These are phyloP conservation scores for Ephestia elutella DNA, from an alignment of 1,140 invertebrate species.

Conservation along the genomic window DNA sequence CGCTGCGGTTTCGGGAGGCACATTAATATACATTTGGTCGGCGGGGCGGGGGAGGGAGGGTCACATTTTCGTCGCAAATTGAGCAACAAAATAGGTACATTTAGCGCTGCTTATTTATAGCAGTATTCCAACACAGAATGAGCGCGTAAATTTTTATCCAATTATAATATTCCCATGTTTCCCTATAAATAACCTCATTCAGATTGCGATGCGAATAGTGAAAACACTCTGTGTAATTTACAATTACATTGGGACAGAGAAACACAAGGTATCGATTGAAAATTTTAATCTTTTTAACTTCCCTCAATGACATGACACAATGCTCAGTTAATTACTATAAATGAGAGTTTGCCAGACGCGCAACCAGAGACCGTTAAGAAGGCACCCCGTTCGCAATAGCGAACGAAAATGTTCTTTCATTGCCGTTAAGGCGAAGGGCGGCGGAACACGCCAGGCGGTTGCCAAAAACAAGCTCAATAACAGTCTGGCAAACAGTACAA, in stretches of 20 bases:
- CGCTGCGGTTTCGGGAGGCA: slow-evolving; percentile 50
- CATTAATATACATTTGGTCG: slow-evolving; percentile 70
- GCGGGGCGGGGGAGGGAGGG: slow-evolving; percentile 28
- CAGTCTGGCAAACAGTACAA: slow-evolving; percentile 67
- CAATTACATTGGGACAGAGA: not conserved
- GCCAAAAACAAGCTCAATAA: slow-evolving; percentile 71
- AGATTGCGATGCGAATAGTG: slow-evolving; percentile 4
- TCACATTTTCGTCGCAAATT: slow-evolving; percentile 61
- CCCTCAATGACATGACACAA: slow-evolving; percentile 52
- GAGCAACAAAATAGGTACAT: slow-evolving; percentile 55
- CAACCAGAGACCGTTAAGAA: slow-evolving; percentile 67
- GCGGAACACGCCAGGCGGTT: slow-evolving; percentile 56
- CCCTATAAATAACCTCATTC: slow-evolving; percentile 2
- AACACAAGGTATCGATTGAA: slow-evolving; percentile 18
- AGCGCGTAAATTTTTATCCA: slow-evolving; percentile 16
- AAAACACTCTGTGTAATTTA: slow-evolving; percentile 12
- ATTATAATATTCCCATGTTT: slow-evolving; percentile 6
- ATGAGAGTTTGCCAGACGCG: slow-evolving; percentile 63
- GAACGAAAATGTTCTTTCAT: slow-evolving; percentile 63
- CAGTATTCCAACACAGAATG: slow-evolving; percentile 29
- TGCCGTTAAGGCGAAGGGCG: slow-evolving; percentile 48
- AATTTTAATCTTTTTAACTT: slow-evolving; percentile 51
- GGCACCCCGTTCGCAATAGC: slow-evolving; percentile 55
- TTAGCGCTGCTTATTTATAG: slow-evolving; percentile 56
- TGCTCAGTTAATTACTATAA: slow-evolving; percentile 66